These are phyloP conservation scores for Amorpha juglandis DNA, from an alignment of 2,888 invertebrate genomes.

Conservation along the genomic window DNA sequence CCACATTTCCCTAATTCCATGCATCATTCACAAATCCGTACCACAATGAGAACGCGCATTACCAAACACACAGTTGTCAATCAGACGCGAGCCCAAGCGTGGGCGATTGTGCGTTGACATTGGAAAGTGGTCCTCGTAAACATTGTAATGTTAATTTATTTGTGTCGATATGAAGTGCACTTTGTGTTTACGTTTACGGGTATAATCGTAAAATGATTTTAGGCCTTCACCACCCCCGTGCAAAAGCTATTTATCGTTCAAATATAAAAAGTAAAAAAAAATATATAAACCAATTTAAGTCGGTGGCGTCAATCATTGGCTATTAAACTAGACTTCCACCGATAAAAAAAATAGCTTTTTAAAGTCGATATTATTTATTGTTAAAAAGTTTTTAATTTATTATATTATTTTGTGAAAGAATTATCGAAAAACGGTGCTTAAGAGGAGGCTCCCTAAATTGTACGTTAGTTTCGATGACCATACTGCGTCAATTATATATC, in stretches of 20 bases:
- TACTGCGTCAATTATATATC: too few species aligned
- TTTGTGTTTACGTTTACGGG: background rate
- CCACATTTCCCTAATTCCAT: background rate
- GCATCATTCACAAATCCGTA: background rate
- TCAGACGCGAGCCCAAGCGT: conserved; percentile 56
- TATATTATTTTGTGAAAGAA: too few species aligned
- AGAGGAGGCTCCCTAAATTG: too few species aligned
- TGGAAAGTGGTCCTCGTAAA: conserved; percentile 66
- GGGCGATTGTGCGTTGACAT: conserved; percentile 69
- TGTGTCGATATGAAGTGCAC: background rate
- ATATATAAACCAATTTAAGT: too few species aligned
- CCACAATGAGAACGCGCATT: conserved; percentile 50
- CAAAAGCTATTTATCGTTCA: background rate
- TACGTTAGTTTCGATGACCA: too few species aligned
- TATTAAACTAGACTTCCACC: too few species aligned
- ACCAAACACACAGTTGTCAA: conserved; percentile 62
- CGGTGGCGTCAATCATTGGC: too few species aligned
- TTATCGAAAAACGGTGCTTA: too few species aligned
- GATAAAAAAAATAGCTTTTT: too few species aligned
- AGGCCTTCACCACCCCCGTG: background rate
- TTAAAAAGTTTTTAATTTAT: too few species aligned
- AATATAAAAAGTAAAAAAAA: too few species aligned
- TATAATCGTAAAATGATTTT: conserved; percentile 4
- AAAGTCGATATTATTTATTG: too few species aligned
- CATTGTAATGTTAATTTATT: conserved; percentile 55